Evolutionary conservation across 2,797 vertebrate genomes (phyloP), one percentile per base, ranked within the genome.

Genomic region (Crax fasciolata): DNA sequence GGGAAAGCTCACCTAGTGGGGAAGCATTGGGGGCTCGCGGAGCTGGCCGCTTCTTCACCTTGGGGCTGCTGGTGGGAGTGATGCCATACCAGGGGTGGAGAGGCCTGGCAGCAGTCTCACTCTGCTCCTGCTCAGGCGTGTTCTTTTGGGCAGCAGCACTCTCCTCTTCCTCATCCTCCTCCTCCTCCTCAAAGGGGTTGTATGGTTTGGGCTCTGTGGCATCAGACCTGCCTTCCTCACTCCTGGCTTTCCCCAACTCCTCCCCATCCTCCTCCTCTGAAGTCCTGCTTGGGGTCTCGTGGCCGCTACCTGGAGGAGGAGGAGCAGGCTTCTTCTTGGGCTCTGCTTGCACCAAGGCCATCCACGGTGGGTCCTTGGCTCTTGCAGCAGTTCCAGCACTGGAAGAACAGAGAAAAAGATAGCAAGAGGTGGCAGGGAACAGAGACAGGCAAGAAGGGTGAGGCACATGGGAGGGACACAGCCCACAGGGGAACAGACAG

Each of bases 21-120:
- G 98, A 98, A 1, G 98, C 97, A 17, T 79, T 98, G 10, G 99
- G 99, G 4, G 94, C 99, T 20, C 94, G 98, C 1, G 99, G 99
- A 7, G 99, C 99, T 0, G 96, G 98, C 4, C 99, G 98, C 79
- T 99, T 99, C 98, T 99, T 99, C 7, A 84, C 95, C 96, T 98
- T 98, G 59, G 97, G 97, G 84, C 98, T 98, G 85, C 98, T 98
- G 61, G 97, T 98, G 19, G 98, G 98, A 24, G 98, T 99, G 98
- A 99, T 99, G 93, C 98, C 97, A 0, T 99, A 99, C 99, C 99
- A 99, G 3, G 99, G 99, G 87, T 99, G 99, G 84, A 95, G 97
- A 15, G 98, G 94, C 59, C 89, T 98, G 62, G 98, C 59, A 9
- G 96, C 95, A 23, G 96, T 32, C 54, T 98, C 98, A 0, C 39